Percentiles rank a stretch among this genome's conserved stretches.
phyloP scores from a whole-genome alignment of 37 sponge, comb jelly and placozoan genomes.

The Chondrosia reniformis region DNA sequence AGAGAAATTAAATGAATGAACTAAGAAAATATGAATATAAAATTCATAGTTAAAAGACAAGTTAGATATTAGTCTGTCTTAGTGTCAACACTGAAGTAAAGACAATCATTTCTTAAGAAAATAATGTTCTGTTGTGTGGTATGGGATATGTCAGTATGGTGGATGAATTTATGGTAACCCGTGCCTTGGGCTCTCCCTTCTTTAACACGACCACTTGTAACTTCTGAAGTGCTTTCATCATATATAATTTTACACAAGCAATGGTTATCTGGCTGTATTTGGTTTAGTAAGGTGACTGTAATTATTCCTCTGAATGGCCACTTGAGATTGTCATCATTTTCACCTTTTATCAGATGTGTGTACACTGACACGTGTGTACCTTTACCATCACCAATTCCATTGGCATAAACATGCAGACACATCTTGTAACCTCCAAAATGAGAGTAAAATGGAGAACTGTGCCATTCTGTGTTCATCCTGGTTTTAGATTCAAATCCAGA shows the following conservation, averaged over 20 bases:
- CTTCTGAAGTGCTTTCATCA: background rate
- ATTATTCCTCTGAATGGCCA: constrained; percentile 33
- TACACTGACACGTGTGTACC: constrained; percentile 38
- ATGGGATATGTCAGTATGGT: background rate
- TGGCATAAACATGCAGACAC: constrained; percentile 32
- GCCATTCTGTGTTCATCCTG: background rate
- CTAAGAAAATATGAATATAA: no score
- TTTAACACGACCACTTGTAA: constrained; percentile 5
- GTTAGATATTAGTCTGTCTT: no score
- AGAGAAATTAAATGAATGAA: no score
- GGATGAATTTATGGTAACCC: background rate
- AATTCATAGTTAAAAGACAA: no score
- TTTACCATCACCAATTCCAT: constrained; percentile 23
- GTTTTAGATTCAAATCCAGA: background rate
- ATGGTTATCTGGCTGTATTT: background rate
- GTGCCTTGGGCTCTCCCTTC: background rate
- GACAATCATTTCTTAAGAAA: background rate
- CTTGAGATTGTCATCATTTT: constrained; percentile 24
- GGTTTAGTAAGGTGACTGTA: constrained; percentile 5
- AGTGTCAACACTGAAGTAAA: constrained; percentile 3
- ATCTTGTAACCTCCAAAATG: constrained; percentile 35
- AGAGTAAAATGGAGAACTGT: constrained; percentile 25
- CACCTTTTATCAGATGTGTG: constrained; percentile 29
- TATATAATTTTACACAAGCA: background rate
- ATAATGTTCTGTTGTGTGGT: background rate